These are phyloP conservation scores for Heloderma charlesbogerti DNA, from an alignment of 2,113 vertebrate species.

Conservation along the genomic window DNA sequence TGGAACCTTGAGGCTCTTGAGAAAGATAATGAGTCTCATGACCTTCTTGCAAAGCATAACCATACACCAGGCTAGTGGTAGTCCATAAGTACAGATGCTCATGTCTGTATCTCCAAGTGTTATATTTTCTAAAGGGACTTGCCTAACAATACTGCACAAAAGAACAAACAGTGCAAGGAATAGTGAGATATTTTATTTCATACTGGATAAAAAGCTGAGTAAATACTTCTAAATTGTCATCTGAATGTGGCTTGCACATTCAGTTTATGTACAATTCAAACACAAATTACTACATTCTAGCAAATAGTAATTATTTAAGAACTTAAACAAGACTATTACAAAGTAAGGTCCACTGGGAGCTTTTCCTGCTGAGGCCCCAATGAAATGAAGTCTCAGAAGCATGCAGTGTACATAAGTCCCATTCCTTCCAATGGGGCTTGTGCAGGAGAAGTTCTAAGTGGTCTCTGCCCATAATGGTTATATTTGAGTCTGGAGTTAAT, in stretches of 20 bases:
- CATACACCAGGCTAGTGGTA: neutral
- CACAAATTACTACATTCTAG: conserved; percentile 5
- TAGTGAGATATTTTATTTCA: neutral
- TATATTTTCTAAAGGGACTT: neutral
- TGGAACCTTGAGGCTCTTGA: neutral
- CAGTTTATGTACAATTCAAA: neutral
- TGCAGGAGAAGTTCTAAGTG: neutral
- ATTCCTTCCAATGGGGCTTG: neutral
- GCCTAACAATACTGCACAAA: conserved; percentile 7
- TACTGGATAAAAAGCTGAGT: neutral
- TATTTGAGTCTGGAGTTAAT: neutral
- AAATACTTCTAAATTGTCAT: accelerated
- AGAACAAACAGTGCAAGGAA: neutral
- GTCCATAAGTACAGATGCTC: neutral
- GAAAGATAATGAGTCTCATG: neutral
- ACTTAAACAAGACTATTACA: neutral
- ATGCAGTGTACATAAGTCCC: neutral
- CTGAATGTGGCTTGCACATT: accelerated
- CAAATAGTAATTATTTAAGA: neutral
- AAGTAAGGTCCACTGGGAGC: neutral
- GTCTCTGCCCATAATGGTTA: neutral
- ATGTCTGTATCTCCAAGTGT: neutral
- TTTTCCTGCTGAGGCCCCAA: neutral
- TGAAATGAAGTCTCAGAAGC: neutral
- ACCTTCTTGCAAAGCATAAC: neutral